Evolutionary conservation across 2,888 invertebrate species (phyloP), one percentile per base, ranked within the genome.

Genomic region (Phengaris alcon): DNA sequence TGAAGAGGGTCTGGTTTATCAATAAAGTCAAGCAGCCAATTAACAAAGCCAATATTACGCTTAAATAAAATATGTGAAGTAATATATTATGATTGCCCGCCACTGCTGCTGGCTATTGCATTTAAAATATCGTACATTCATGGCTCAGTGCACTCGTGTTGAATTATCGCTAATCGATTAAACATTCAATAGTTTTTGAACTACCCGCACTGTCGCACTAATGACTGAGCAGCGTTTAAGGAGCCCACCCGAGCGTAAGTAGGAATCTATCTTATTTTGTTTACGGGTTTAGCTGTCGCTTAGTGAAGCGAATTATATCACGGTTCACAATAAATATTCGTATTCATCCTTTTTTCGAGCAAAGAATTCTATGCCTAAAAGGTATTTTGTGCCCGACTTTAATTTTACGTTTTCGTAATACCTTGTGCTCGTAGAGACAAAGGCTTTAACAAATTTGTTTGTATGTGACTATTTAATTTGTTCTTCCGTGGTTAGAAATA

Each of bases 51-150:
- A 82, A 82, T 57, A 82, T 22, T 22, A 22, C 86, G 86, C 87
- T 89, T 90, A 89, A 75, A 70, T 75, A 57, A 89, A n/a, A n/a
- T n/a, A 90, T 90, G 90, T 85, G 84, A 85, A 82, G 88, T 88
- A 87, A 90, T 90, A 88, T 88, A 89, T 90, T 87, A 87, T 86
- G 84, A 87, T 87, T 86, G 64, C 15, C 64, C 64, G 85, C 75
- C 68, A 57, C 54, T 52, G 35, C 86, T 84, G 84, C 87, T 86
- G 84, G 80, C 82, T 87, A 88, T 90, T 90, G 88, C 86, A 83
- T 86, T 87, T 88, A 87, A 90, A 90, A 88, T 88, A 89, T 88
- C 84, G 87, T 88, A 85, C 85, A 84, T 87, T 88, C 54, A 59
- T 68, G 70, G 57, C 44, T 84, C 81, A 85, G 85, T 82, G 80